Conservation (phyloP, 2,888 invertebrate genomes). For the Epistrophella euchroma region DNA sequence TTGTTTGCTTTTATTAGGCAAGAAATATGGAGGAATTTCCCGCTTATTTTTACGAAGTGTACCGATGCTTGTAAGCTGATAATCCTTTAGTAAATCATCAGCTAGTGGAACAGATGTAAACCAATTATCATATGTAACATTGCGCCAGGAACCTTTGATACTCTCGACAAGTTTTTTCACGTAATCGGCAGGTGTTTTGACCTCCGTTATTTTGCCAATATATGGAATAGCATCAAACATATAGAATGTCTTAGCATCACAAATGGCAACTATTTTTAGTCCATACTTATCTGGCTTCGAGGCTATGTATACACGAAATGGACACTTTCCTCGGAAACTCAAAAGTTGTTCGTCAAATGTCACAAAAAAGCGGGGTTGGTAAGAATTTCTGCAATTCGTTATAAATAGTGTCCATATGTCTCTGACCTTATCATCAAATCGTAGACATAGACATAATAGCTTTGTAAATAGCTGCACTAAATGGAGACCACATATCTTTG, state of each 20-base stretch:
- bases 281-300: slow-evolving; percentile 2
- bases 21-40: slow-evolving; percentile 12
- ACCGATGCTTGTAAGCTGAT: slow-evolving; percentile 6
- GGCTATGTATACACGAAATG: slow-evolving; percentile 8
- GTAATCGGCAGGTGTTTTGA: slow-evolving; percentile 3
- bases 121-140: too few species aligned
- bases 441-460: slow-evolving; percentile 28
- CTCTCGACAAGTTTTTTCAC: slow-evolving; percentile 4
- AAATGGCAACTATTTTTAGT: slow-evolving; percentile 12
- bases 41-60: slow-evolving; percentile 17
- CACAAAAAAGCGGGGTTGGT: slow-evolving; percentile 10
- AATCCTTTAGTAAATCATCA: slow-evolving; percentile 5
- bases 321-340: slow-evolving; percentile 14
- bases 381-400: slow-evolving; percentile 28
- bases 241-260: slow-evolving; percentile 3
- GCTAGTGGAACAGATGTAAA: too few species aligned
- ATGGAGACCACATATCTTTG: slow-evolving; percentile 36
- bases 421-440: slow-evolving; percentile 41
- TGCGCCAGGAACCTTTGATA: slow-evolving; percentile 16
- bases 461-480: slow-evolving; percentile 30
- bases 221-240: slow-evolving; percentile 22
- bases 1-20: slow-evolving; percentile 9
- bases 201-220: background rate
- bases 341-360: slow-evolving; percentile 35
- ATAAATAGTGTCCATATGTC: slow-evolving; percentile 26